phyloP scores from a whole-genome alignment of 2,797 vertebrate species.

The Hydrophis major region DNA sequence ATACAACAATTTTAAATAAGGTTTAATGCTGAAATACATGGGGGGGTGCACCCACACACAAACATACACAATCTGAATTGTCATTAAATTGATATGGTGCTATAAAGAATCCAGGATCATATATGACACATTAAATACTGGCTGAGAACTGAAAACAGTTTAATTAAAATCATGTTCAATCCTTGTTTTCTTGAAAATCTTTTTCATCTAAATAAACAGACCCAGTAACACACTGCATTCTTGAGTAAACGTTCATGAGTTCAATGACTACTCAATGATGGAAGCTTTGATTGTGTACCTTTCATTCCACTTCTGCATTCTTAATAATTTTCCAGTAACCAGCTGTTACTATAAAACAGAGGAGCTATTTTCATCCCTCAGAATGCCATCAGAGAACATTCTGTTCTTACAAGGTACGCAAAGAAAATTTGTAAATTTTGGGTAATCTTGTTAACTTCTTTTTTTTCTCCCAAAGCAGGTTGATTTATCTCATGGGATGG shows the following conservation, averaged over 20 bases:
- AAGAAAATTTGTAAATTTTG: conserved; percentile 9
- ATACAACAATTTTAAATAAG: neutral
- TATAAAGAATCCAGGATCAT: neutral
- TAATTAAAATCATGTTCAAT: neutral
- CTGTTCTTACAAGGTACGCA: conserved; percentile 20
- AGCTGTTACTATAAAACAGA: neutral
- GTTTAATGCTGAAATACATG: neutral
- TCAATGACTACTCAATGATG: neutral
- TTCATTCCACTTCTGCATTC: neutral
- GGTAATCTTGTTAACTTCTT: neutral
- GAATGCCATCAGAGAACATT: neutral
- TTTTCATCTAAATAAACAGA: neutral
- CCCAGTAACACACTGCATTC: neutral
- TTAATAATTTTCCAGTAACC: neutral
- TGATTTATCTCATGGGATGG: neutral
- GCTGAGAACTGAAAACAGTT: neutral
- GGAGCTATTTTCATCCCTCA: neutral
- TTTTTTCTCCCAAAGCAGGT: conserved; percentile 49
- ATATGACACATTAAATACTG: neutral
- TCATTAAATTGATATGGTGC: neutral
- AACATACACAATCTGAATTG: neutral
- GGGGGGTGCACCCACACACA: neutral
- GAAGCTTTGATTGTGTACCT: neutral
- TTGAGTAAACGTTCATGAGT: neutral
- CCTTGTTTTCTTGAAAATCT: neutral